Base-by-base conservation (phyloP, 2,888 invertebrate genomes). In the Tupiocoris notatus region DNA sequence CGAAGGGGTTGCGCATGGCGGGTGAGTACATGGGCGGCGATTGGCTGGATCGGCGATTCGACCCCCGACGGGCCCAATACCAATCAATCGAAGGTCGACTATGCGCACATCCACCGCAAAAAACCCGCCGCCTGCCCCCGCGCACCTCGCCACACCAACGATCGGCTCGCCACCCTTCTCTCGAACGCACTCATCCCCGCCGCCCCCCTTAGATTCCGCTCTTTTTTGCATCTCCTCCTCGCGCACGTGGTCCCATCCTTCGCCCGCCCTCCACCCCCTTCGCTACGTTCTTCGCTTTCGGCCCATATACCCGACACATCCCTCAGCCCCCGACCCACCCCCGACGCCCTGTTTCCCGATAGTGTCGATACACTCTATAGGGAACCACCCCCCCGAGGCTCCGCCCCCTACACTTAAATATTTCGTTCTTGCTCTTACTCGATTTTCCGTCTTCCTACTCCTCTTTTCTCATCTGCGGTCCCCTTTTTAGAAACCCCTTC, bases 151-250 rank as follows among this genome's bases (percentile, higher is more conserved):
- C 65, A 63, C 71, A 56, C 39, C 65, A 25, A 24, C 59, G 18
- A 62, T 57, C 54, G 54, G 57, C 65, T 20, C 65, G 16, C 23
- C 63, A 20, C n/a, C 18, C 59, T 59, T n/a, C 59, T 59, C 59
- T 17, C 59, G 59, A n/a, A 17, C 25, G 16, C 25, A 24, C 1
- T 56, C 65, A 39, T 57, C 24, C 57, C 66, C 21, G 3, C 20
- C 3, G 18, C 58, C n/a, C 71, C 71, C 25, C 83, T 82, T 84
- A 83, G 83, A 83, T 64, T 58, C 24, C 71, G 16, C 71, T 65
- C 71, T 59, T 54, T 76, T 62, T 63, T 56, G 24, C 76, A 82
- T 64, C 56, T 39, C 25, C 62, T 24, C 59, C 17, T 23, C 59
- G 39, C 12, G 39, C 39, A 39, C 39, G 39, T 39, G 39, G 39